Base-by-base conservation (phyloP, 1,140 invertebrate genomes). In the Cepaea nemoralis region DNA sequence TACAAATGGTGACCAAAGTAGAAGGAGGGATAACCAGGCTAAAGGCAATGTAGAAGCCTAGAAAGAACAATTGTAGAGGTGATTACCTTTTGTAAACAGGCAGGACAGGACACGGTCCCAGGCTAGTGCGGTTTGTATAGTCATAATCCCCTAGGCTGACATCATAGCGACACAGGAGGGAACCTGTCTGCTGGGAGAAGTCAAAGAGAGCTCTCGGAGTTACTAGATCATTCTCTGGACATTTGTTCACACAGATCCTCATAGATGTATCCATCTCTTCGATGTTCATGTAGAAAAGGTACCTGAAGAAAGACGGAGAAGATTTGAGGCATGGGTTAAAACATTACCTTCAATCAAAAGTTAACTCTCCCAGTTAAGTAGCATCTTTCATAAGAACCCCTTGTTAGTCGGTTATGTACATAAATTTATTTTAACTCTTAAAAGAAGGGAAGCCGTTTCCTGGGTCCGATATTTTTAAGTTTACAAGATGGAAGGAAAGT, bases 201-300 rank as follows among this genome's bases (percentile, higher is more conserved):
- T 93, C 88, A 84, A 94, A 92, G 19, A 97, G 90, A 75, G 97
- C 95, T n/a, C 91, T 87, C 19, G 94, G 90, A 27, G 91, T 93
- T 0, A 92, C 91, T 63, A 98, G 86, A 31, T 93, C 93, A 82
- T 91, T 93, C 83, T 94, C 93, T 0, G 97, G 97, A 92, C 97
- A 98, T 91, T 95, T 91, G 87, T 96, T 95, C 0, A 98, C 96
- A 92, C 97, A 98, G 82, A 98, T 95, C 91, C 96, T 96, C 35
- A 97, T 90, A 0, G 96, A 95, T 63, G 94, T 93, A 66, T 93
- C 93, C 0, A 96, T 92, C 88, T 97, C 93, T 78, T 92, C 93
- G 5, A 96, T 92, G 91, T 98, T 94, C 90, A 97, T 94, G 89
- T 96, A 97, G 85, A 97, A 95, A 37, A 98, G 91, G 88, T 94